phyloP scores from a whole-genome alignment of 2,113 vertebrate species.

The Glaucomys volans region DNA sequence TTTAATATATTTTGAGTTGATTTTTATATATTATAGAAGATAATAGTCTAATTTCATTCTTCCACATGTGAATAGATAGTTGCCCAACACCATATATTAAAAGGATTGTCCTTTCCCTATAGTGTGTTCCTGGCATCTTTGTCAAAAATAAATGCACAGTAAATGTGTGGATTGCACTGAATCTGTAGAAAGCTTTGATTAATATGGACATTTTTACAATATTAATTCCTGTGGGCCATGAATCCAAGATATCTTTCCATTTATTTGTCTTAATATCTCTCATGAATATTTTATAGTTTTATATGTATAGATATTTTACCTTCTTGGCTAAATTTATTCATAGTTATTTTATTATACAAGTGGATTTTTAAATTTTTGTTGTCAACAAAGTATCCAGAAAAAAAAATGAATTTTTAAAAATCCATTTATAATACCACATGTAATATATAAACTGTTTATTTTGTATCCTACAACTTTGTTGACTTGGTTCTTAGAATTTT shows the following conservation, averaged over 20 bases:
- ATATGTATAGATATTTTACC: not conserved
- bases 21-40: too few species aligned
- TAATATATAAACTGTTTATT: not conserved
- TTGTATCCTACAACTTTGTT: not conserved
- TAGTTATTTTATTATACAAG: not conserved
- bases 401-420: too few species aligned
- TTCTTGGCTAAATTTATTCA: not conserved
- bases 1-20: not conserved
- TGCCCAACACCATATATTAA: too few species aligned
- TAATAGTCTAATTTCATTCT: too few species aligned
- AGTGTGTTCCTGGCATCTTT: too few species aligned
- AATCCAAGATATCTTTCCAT: not conserved
- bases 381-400: too few species aligned
- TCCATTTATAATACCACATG: too few species aligned
- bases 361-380: not conserved
- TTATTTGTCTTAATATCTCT: not conserved
- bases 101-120: too few species aligned
- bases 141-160: too few species aligned
- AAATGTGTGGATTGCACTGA: not conserved
- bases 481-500: not conserved
- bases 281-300: not conserved
- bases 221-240: not conserved
- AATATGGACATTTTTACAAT: not conserved
- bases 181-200: not conserved
- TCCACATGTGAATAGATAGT: too few species aligned